phyloP scores from a whole-genome alignment of 1,140 invertebrate genomes.

The Pseudomyrmex sp. region DNA sequence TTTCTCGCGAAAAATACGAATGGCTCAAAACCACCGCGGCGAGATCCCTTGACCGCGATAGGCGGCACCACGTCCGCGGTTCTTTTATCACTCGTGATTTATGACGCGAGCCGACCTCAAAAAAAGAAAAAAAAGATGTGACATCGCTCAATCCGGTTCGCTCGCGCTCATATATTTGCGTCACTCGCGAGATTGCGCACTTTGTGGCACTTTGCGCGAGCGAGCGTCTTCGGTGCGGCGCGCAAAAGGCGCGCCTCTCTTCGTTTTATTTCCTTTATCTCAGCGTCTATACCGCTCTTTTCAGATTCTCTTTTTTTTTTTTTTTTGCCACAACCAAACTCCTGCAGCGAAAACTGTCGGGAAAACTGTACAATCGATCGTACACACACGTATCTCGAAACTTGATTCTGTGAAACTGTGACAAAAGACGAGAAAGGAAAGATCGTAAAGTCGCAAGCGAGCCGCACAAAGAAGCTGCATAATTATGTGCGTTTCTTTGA shows the following conservation, averaged over 20 bases:
- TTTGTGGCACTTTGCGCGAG: constrained; percentile 26
- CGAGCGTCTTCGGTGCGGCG: not conserved
- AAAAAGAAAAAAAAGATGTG: not conserved
- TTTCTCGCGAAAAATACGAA: constrained; percentile 45
- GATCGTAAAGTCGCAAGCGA: not conserved
- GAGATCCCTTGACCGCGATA: constrained; percentile 10
- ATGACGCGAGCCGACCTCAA: constrained; percentile 25
- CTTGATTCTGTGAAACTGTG: constrained; percentile 8
- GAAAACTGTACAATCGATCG: constrained; percentile 25
- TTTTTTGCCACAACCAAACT: no score
- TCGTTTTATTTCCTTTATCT: constrained; percentile 31
- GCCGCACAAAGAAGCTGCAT: not conserved
- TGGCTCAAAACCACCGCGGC: constrained; percentile 18
- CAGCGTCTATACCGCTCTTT: constrained; percentile 9
- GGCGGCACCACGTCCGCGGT: constrained; percentile 8
- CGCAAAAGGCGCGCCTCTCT: not conserved
- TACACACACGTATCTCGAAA: not conserved
- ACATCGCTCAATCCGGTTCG: constrained; percentile 51
- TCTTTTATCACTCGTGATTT: constrained; percentile 51
- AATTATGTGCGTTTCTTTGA: not conserved
- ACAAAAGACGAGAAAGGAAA: not conserved
- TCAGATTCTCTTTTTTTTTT: not conserved
- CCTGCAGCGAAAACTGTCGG: not conserved
- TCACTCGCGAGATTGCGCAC: constrained; percentile 46
- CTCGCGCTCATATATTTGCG: constrained; percentile 38